A percentile compares a stretch with the other conserved stretches of the same genome.
Evolutionary conservation across 1,140 invertebrate genomes (phyloP).

Genomic region (Chymomyza costata): DNA sequence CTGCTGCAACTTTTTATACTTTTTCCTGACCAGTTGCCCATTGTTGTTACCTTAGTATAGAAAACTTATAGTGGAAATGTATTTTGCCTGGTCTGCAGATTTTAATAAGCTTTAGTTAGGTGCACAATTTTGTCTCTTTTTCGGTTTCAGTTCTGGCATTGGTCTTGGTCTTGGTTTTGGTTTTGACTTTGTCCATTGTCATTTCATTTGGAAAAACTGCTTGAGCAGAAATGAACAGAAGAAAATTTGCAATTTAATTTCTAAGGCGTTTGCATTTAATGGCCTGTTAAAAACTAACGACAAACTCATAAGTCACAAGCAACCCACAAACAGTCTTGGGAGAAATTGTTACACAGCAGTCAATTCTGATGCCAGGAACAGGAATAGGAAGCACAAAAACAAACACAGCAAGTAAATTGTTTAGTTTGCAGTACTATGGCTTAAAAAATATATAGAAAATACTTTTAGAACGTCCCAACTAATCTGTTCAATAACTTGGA

Average conservation of each 20-base stretch:
- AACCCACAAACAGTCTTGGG: background rate
- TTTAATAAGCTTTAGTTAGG: slow-evolving; percentile 43
- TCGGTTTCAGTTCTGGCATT: slow-evolving; percentile 18
- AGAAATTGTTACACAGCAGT: too few species aligned
- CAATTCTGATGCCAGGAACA: slow-evolving; percentile 2
- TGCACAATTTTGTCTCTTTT: slow-evolving; percentile 3
- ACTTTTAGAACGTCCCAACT: slow-evolving; percentile 59
- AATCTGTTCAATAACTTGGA: slow-evolving; percentile 73
- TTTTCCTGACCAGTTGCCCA: slow-evolving; percentile 10
- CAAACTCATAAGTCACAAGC: slow-evolving; percentile 31
- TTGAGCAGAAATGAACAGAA: slow-evolving; percentile 55
- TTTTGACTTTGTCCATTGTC: slow-evolving; percentile 37
- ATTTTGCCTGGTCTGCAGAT: slow-evolving; percentile 11
- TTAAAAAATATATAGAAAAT: slow-evolving; percentile 24
- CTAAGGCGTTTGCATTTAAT: slow-evolving; percentile 55
- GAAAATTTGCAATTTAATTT: slow-evolving; percentile 63
- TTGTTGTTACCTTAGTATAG: slow-evolving; percentile 41
- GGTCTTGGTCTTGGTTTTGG: slow-evolving; percentile 19
- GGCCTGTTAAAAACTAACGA: slow-evolving; percentile 32
- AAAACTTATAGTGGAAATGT: slow-evolving; percentile 6
- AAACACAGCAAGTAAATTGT: slow-evolving; percentile 69
- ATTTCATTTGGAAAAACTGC: slow-evolving; percentile 62
- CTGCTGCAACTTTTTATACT: slow-evolving; percentile 22
- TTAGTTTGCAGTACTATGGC: slow-evolving; percentile 44
- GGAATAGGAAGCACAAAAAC: slow-evolving; percentile 24